These are phyloP conservation scores for Gymnoscopelus microlampas DNA, from an alignment of 2,797 vertebrate genomes.

Conservation along the genomic window DNA sequence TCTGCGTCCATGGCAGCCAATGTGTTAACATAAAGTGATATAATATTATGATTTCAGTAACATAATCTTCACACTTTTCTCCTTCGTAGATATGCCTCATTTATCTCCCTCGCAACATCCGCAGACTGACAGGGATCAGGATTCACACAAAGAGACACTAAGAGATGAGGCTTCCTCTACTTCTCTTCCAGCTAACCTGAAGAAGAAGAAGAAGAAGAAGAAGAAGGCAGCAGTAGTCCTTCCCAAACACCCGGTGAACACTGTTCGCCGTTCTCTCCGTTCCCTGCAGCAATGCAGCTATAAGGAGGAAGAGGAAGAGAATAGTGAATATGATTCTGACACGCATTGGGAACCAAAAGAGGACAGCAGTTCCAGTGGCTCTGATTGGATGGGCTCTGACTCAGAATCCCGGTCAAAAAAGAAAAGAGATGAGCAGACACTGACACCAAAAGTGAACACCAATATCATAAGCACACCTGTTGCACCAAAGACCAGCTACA, in stretches of 20 bases:
- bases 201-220: not conserved
- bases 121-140: not conserved
- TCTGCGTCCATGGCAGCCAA: no score
- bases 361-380: conserved; percentile 30
- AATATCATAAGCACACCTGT: no score
- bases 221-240: conserved; percentile 62
- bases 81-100: no score
- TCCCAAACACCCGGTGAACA: conserved; percentile 60
- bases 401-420: not conserved
- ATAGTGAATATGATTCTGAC: no score
- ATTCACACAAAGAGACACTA: conserved; percentile 14
- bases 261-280: conserved; percentile 48
- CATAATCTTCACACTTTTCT: no score
- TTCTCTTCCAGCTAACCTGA: not conserved
- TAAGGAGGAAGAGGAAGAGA: no score
- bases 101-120: not conserved
- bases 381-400: conserved; percentile 31
- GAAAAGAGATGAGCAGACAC: conserved; percentile 24
- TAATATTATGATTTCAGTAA: no score
- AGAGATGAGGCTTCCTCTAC: conserved; percentile 10
- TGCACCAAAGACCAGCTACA: not conserved
- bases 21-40: no score
- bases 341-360: no score
- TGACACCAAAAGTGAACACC: not conserved
- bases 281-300: conserved; percentile 32